Percentiles rank a stretch among this genome's conserved stretches.
Evolutionary conservation across 2,888 invertebrate genomes (phyloP).

Genomic region (Cheilosia vulpina): DNA sequence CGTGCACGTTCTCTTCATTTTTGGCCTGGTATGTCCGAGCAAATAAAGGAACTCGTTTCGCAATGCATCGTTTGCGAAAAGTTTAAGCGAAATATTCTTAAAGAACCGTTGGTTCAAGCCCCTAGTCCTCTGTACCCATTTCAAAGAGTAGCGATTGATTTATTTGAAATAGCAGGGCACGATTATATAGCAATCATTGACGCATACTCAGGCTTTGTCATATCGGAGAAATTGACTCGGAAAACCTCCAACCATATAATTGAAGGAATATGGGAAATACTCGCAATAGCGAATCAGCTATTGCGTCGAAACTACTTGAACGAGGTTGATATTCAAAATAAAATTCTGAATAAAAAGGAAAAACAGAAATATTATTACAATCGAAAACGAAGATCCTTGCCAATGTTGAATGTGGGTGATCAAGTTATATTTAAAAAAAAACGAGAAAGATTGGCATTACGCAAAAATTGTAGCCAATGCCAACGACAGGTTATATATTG

Average conservation of each 20-base stretch:
- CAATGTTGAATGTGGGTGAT: conserved; percentile 16
- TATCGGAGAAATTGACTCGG: conserved; percentile 18
- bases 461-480: background rate
- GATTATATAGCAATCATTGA: too few relatives aligned
- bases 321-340: background rate
- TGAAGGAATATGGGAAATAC: background rate
- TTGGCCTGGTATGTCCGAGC: conserved; percentile 77
- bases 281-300: conserved; percentile 78
- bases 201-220: background rate
- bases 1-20: conserved; percentile 76
- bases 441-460: conserved; percentile 15
- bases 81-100: conserved; percentile 37
- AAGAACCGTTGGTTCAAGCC: conserved; percentile 6
- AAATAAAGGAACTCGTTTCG: conserved; percentile 75
- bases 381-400: conserved; percentile 3
- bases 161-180: too few relatives aligned
- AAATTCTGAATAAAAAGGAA: conserved; percentile 2
- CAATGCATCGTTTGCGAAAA: conserved; percentile 35
- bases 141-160: conserved; percentile 18
- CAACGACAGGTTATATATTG: too few relatives aligned
- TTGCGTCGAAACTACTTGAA: conserved; percentile 47
- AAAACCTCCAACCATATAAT: conserved; percentile 35
- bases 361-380: conserved; percentile 9
- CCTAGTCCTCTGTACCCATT: conserved; percentile 22
- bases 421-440: conserved; percentile 13